phyloP scores from a whole-genome alignment of 2,797 vertebrate genomes.

The Myotis pilosus region DNA sequence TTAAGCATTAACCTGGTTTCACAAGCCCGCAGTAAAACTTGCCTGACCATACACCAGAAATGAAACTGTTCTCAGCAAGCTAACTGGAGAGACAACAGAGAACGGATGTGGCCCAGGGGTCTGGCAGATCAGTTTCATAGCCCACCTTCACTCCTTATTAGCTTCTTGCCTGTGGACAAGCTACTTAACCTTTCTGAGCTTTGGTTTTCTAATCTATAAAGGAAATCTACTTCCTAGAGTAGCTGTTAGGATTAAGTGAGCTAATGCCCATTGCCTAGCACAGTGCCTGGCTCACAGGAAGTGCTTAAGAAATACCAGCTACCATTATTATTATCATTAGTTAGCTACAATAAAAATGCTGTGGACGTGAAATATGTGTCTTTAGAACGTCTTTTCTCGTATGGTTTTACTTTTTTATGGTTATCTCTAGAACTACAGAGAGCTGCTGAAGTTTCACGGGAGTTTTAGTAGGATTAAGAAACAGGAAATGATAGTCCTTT shows the following conservation, averaged over 20 bases:
- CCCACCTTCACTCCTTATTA: neutral
- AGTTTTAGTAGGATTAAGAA: constrained; percentile 40
- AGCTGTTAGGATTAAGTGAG: neutral
- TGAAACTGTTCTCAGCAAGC: neutral
- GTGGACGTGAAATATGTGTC: neutral
- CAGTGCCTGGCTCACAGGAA: neutral
- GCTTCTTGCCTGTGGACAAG: neutral
- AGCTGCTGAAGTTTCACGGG: neutral
- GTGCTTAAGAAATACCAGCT: neutral
- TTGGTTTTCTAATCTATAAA: neutral
- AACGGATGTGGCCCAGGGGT: neutral
- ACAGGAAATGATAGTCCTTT: constrained; percentile 50
- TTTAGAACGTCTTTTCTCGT: neutral
- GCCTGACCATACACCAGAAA: neutral
- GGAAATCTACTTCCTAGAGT: neutral
- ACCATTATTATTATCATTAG: neutral
- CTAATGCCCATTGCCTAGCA: neutral
- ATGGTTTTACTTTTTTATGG: neutral
- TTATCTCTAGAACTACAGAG: constrained; percentile 21
- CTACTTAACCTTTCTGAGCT: neutral
- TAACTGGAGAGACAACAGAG: neutral
- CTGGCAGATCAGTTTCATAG: neutral
- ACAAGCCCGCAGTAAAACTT: neutral
- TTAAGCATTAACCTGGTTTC: neutral
- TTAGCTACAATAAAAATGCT: neutral